These are phyloP conservation scores for Habropoda laboriosa DNA, from an alignment of 1,140 invertebrate species.

Conservation along the genomic window DNA sequence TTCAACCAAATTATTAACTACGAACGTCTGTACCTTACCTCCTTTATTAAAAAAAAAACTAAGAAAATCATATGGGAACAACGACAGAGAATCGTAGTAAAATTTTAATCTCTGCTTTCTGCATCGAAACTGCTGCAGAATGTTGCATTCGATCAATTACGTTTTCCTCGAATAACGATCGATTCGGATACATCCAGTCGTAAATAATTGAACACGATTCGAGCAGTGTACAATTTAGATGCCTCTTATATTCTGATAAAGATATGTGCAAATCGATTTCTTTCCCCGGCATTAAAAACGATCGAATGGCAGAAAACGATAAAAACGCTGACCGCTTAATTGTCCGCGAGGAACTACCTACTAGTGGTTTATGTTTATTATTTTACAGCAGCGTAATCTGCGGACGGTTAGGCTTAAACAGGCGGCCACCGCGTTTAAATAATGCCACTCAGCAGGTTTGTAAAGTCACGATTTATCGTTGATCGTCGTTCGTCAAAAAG, in stretches of 20 bases:
- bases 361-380: constrained; percentile 78
- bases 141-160: too few relatives aligned
- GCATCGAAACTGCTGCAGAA: too few relatives aligned
- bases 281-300: background rate
- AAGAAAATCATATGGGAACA: too few relatives aligned
- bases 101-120: too few relatives aligned
- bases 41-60: too few relatives aligned
- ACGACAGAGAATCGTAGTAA: too few relatives aligned
- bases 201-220: background rate
- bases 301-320: background rate
- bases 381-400: constrained; percentile 79
- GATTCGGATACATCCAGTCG: background rate
- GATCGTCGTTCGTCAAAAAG: constrained; percentile 78
- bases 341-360: background rate
- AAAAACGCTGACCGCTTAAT: constrained; percentile 7
- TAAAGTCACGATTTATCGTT: constrained; percentile 79
- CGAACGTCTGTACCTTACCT: background rate
- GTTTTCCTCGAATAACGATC: too few relatives aligned
- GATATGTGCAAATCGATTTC: constrained; percentile 1
- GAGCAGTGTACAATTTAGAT: background rate
- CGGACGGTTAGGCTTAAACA: constrained; percentile 75
- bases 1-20: constrained; percentile 14
- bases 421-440: constrained; percentile 77
- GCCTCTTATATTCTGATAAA: background rate
- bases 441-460: constrained; percentile 72